Base-by-base conservation (phyloP, 2,888 invertebrate genomes). In the Escarpia spicata region DNA sequence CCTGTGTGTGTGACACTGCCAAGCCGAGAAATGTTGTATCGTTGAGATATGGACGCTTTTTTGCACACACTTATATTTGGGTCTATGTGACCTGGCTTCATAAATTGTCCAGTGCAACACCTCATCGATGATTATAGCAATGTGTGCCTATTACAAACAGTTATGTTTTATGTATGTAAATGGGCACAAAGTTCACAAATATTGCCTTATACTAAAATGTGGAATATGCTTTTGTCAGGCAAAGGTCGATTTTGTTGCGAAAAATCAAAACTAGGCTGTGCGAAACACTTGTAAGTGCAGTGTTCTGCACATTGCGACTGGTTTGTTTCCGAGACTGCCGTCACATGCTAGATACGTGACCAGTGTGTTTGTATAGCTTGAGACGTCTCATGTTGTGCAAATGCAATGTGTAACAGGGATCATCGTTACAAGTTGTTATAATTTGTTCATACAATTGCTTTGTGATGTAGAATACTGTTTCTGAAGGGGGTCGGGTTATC, bases 111-210 rank as follows among this genome's bases (percentile, higher is more conserved):
- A 75, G n/a, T 52, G 75, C n/a, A 6, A 75, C n/a, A 75, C 75
- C n/a, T 26, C 26, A 75, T 75, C 75, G 26, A 26, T 75, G 19
- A 26, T 75, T 75, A 75, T 75, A 75, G 75, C 75, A 75, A 19
- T n/a, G n/a, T 75, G 75, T 75, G 75, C 75, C 52, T 52, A 52
- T 75, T 75, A 75, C 26, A 75, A 75, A 75, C 19, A 26, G 75
- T 75, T n/a, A 26, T 75, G 75, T 75, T 75, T 75, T 75, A 75
- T 75, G 75, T 75, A 75, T 75, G 75, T 75, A 75, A 75, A 26
- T 75, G 2, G 26, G 26, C 26, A 75, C 26, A 75, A 26, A 75
- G n/a, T 75, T 75, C 19, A 75, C 75, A 75, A n/a, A 75, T 75
- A 26, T 75, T 75, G 75, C 75, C 75, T 75, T 75, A 75, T 19